Evolutionary conservation across 2,888 invertebrate genomes (phyloP).

Genomic region (Cabera pusaria): DNA sequence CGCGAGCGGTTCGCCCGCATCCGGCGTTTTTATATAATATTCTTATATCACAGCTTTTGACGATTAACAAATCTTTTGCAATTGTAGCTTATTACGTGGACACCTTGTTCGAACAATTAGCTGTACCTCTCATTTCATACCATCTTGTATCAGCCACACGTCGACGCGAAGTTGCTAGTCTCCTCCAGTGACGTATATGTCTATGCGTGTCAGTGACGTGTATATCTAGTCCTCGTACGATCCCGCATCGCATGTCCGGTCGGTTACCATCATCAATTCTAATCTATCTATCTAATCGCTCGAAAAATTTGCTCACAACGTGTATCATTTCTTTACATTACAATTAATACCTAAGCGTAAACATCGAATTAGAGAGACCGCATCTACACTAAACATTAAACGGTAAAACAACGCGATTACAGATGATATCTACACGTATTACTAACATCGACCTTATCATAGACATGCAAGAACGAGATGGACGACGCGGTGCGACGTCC

Average conservation of each 20-base stretch:
- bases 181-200: no score
- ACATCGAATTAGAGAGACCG: conserved; percentile 68
- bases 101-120: conserved; percentile 78
- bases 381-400: conserved; percentile 54
- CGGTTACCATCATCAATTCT: conserved; percentile 17
- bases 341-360: conserved; percentile 67
- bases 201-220: not conserved
- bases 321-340: conserved; percentile 58
- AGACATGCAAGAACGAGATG: conserved; percentile 71
- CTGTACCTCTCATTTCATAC: conserved; percentile 42
- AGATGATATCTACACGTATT: conserved; percentile 61
- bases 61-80: conserved; percentile 83
- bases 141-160: conserved; percentile 21
- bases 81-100: conserved; percentile 77
- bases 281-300: conserved; percentile 56
- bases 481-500: conserved; percentile 39
- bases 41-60: conserved; percentile 83
- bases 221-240: conserved; percentile 2
- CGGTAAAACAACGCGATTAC: conserved; percentile 52
- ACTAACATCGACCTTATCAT: conserved; percentile 74
- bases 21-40: conserved; percentile 65
- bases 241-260: conserved; percentile 27
- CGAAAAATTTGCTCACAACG: conserved; percentile 72
- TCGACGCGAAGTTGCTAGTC: no score
- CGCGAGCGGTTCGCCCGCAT: conserved; percentile 59